Conservation (phyloP, 2,113 vertebrate genomes). For the Leucosticte australis region DNA sequence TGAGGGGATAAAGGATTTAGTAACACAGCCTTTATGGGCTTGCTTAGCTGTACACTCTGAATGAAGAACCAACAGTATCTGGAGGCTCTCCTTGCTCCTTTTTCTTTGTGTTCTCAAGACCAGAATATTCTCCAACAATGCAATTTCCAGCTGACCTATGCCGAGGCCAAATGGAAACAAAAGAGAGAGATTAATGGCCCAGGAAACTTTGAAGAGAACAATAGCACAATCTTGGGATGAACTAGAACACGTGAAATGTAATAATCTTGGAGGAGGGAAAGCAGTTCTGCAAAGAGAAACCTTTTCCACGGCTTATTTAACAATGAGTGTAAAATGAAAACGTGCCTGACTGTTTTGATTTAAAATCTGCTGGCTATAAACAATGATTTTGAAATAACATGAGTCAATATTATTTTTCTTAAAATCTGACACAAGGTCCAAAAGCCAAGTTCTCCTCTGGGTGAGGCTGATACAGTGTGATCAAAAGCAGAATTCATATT, state of each 20-base stretch:
- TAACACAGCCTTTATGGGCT: neutral
- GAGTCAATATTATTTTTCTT: slow-evolving; percentile 40
- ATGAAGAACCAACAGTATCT: neutral
- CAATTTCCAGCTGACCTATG: slow-evolving; percentile 48
- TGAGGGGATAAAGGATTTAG: slow-evolving; percentile 11
- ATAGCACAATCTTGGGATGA: slow-evolving; percentile 18
- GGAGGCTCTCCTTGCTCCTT: neutral
- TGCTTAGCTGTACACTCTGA: neutral
- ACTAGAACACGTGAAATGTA: neutral
- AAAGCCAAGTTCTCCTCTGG: slow-evolving; percentile 36
- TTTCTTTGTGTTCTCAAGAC: neutral
- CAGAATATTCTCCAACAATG: slow-evolving; percentile 16
- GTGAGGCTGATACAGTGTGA: neutral
- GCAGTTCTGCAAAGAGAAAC: slow-evolving; percentile 1
- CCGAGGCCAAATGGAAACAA: slow-evolving; percentile 44
- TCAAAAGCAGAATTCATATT: neutral
- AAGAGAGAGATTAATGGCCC: slow-evolving; percentile 33
- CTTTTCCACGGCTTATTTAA: slow-evolving; percentile 1
- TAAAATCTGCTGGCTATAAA: slow-evolving; percentile 34
- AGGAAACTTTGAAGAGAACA: slow-evolving; percentile 49
- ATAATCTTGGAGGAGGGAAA: neutral
- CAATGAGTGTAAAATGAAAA: neutral
- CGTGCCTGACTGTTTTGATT: slow-evolving; percentile 4
- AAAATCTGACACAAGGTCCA: neutral
- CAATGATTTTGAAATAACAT: slow-evolving; percentile 31